These are phyloP conservation scores for Nesidiocoris tenuis DNA, from an alignment of 2,888 invertebrate genomes.

Conservation along the genomic window DNA sequence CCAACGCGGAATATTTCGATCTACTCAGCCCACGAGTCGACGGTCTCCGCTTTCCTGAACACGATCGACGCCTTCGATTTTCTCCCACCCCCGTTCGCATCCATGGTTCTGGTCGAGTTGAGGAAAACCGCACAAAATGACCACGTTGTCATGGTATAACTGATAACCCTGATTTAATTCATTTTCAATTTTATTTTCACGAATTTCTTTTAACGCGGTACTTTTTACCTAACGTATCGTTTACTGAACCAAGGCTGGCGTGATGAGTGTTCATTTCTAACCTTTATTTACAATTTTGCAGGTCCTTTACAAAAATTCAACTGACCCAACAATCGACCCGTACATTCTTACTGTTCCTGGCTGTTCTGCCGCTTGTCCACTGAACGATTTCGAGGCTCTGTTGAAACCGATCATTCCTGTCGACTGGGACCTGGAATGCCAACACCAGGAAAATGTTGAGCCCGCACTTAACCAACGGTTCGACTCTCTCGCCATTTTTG, in stretches of 20 bases:
- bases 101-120: conserved; percentile 65
- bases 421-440: conserved; percentile 47
- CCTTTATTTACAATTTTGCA: too few relatives aligned
- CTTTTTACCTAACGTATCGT: too few relatives aligned
- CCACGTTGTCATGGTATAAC: conserved; percentile 35
- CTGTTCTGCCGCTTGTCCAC: conserved; percentile 42
- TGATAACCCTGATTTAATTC: neutral
- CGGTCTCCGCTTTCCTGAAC: conserved; percentile 65
- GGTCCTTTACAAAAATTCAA: conserved; percentile 40
- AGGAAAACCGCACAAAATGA: conserved; percentile 53
- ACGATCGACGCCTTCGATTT: conserved; percentile 66
- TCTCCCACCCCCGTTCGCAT: conserved; percentile 66
- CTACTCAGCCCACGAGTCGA: conserved; percentile 73
- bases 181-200: neutral
- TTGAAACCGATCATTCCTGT: conserved; percentile 37
- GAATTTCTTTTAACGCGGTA: neutral
- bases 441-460: conserved; percentile 42
- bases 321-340: conserved; percentile 22
- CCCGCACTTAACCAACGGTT: conserved; percentile 47
- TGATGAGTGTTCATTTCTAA: too few relatives aligned
- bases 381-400: conserved; percentile 32
- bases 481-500: conserved; percentile 48
- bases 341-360: conserved; percentile 56
- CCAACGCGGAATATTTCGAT: conserved; percentile 61
- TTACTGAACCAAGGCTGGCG: too few relatives aligned